Evolutionary conservation across 2,888 invertebrate genomes (phyloP).

Genomic region (Podabrus alpinus): DNA sequence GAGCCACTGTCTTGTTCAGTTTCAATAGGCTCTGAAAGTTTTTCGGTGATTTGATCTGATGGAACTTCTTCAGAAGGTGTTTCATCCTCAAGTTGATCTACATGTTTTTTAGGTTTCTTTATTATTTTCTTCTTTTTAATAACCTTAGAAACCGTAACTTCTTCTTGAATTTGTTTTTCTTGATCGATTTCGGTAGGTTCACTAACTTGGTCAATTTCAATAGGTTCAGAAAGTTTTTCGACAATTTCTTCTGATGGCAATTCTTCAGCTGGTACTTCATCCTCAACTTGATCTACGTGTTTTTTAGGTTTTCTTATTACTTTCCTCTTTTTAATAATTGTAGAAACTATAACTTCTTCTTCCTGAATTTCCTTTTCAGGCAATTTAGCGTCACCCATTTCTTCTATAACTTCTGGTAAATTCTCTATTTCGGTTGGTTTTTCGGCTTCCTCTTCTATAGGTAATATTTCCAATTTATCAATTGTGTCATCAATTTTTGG

Average conservation of each 20-base stretch:
- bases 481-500: conserved; percentile 44
- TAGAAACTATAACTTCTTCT: conserved; percentile 38
- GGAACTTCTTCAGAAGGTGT: conserved; percentile 30
- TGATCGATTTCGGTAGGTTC: conserved; percentile 42
- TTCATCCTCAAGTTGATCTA: conserved; percentile 46
- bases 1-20: conserved; percentile 30
- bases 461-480: conserved; percentile 38
- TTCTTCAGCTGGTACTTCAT: conserved; percentile 41
- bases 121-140: conserved; percentile 43
- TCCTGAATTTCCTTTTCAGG: conserved; percentile 39
- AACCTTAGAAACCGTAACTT: conserved; percentile 40
- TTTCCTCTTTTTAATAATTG: conserved; percentile 45
- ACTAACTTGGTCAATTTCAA: conserved; percentile 38
- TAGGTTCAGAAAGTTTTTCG: conserved; percentile 38
- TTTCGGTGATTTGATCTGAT: background rate
- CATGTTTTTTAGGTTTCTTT: conserved; percentile 34
- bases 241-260: background rate
- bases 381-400: conserved; percentile 32
- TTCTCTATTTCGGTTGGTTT: conserved; percentile 41
- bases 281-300: conserved; percentile 42
- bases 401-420: conserved; percentile 48
- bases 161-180: conserved; percentile 36
- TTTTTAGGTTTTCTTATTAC: conserved; percentile 32
- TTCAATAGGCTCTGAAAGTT: conserved; percentile 43
- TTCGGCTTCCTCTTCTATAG: conserved; percentile 44